Evolutionary conservation across 2,888 invertebrate species (phyloP).

Genomic region (Drosophila affinis): DNA sequence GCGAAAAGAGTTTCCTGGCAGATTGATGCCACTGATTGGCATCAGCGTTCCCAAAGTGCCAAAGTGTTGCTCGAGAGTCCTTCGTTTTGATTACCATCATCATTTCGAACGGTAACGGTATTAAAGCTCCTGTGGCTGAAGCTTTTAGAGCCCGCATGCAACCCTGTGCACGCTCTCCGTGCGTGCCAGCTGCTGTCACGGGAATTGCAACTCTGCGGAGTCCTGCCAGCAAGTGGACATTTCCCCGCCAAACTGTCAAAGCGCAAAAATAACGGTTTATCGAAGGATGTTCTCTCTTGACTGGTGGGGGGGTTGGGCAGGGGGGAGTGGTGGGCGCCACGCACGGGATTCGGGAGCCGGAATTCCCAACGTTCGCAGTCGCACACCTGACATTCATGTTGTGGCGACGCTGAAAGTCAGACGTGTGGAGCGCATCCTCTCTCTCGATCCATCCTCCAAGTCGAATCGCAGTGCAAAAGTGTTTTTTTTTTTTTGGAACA

Average conservation of each 20-base stretch:
- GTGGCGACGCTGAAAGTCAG: constrained; percentile 79
- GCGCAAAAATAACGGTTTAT: constrained; percentile 70
- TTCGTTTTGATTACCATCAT: constrained; percentile 60
- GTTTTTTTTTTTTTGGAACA: constrained; percentile 23
- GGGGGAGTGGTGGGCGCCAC: constrained; percentile 4
- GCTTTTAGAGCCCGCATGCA: constrained; percentile 44
- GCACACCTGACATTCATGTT: constrained; percentile 81
- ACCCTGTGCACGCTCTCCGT: constrained; percentile 47
- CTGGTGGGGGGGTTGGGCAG: too few relatives aligned
- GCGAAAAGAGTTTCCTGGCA: constrained; percentile 33
- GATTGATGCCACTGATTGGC: constrained; percentile 68
- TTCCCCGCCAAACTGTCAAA: constrained; percentile 11
- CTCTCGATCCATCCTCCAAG: neutral
- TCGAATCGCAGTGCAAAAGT: constrained; percentile 32
- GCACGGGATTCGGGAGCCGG: constrained; percentile 59
- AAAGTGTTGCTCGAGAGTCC: constrained; percentile 32
- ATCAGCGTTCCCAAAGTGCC: constrained; percentile 1
- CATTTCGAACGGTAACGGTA: neutral
- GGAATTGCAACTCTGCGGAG: constrained; percentile 58
- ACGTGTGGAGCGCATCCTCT: constrained; percentile 72
- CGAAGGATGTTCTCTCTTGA: constrained; percentile 33
- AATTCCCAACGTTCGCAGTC: constrained; percentile 46
- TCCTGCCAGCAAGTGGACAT: constrained; percentile 58
- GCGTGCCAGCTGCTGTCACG: neutral
- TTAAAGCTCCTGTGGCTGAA: constrained; percentile 24